Evolutionary conservation across 2,888 invertebrate species (phyloP).

Genomic region (Oxycera nigricornis): DNA sequence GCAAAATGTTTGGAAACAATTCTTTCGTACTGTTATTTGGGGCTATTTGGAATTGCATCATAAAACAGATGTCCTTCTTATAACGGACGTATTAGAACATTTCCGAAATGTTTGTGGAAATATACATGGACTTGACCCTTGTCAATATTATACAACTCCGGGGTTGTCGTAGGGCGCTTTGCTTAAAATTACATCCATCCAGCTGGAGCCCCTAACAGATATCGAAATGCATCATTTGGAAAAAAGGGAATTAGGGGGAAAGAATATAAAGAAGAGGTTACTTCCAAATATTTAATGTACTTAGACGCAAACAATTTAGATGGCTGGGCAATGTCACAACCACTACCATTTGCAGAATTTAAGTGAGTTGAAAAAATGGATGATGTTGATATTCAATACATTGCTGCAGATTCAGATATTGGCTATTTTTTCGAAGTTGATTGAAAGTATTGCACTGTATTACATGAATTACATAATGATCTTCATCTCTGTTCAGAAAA

Average conservation of each 20-base stretch:
- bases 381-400: constrained; percentile 46
- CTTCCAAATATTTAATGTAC: no score
- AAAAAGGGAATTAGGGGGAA: constrained; percentile 52
- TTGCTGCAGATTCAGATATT: constrained; percentile 35
- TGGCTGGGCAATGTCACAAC: no score
- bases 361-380: constrained; percentile 46
- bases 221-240: constrained; percentile 55
- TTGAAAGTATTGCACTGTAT: constrained; percentile 43
- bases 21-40: constrained; percentile 51
- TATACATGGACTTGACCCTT: constrained; percentile 51
- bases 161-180: no score
- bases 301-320: no score
- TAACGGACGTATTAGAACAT: constrained; percentile 52
- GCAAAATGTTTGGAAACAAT: constrained; percentile 53
- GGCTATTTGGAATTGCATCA: constrained; percentile 54
- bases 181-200: no score
- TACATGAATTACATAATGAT: constrained; percentile 54
- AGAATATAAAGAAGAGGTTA: no score
- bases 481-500: constrained; percentile 53
- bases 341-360: constrained; percentile 50
- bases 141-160: no score
- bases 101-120: constrained; percentile 50
- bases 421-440: no score
- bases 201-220: constrained; percentile 55
- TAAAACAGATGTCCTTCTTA: constrained; percentile 55